phyloP scores from a whole-genome alignment of 2,113 vertebrate species.

The Melanostigma gelatinosum region DNA sequence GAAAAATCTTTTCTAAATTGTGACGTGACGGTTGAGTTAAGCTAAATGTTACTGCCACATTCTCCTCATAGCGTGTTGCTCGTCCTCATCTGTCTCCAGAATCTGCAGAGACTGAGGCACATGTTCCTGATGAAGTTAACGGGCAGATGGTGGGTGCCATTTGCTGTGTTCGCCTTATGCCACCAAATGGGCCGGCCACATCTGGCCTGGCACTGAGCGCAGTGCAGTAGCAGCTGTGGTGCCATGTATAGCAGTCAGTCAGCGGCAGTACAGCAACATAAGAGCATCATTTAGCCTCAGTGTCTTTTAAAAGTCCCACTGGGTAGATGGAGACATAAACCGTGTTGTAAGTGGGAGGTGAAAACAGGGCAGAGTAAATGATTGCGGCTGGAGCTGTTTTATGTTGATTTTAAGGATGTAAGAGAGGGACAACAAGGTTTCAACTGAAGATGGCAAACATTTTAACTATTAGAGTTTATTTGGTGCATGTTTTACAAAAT shows the following conservation, averaged over 20 bases:
- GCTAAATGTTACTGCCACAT: not conserved
- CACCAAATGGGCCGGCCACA: conserved; percentile 85
- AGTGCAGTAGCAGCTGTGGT: conserved; percentile 80
- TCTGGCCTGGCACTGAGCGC: conserved; percentile 81
- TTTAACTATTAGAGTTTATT: not conserved
- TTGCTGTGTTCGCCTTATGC: conserved; percentile 79
- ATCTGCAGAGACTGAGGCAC: conserved; percentile 71
- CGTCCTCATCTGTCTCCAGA: conserved; percentile 6
- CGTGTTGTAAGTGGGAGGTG: conserved; percentile 33
- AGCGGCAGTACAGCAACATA: conserved; percentile 48
- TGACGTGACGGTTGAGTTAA: not conserved
- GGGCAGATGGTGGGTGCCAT: conserved; percentile 86
- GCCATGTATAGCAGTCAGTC: conserved; percentile 66
- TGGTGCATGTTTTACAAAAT: not conserved
- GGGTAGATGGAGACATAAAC: conserved; percentile 44
- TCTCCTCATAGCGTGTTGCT: not conserved
- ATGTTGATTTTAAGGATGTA: not conserved
- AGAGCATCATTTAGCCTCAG: conserved; percentile 69
- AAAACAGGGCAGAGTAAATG: conserved; percentile 11
- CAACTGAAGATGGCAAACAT: not conserved
- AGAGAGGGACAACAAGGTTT: not conserved
- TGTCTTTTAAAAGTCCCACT: conserved; percentile 59
- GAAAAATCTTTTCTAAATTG: not conserved
- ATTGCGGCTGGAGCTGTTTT: not conserved
- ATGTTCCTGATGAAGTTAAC: conserved; percentile 77